Evolutionary conservation across 2,797 vertebrate genomes (phyloP).

Genomic region (Borostomias antarcticus): DNA sequence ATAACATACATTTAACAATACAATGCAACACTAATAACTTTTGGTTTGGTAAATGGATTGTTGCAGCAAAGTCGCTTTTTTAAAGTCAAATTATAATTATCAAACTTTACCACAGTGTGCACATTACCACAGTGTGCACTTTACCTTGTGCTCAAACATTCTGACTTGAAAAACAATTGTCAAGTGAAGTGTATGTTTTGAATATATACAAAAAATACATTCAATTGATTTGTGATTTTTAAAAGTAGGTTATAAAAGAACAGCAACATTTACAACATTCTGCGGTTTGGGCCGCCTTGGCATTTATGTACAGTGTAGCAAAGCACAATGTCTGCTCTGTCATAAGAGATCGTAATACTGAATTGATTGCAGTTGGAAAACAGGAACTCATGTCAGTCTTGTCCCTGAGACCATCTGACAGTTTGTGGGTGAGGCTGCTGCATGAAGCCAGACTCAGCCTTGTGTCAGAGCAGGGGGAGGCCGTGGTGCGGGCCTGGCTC

Average conservation of each 20-base stretch:
- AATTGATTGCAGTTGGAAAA: conserved; percentile 28
- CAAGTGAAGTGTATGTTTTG: neutral
- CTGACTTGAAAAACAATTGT: neutral
- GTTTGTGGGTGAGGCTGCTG: conserved; percentile 26
- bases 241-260: conserved; percentile 21
- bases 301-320: conserved; percentile 17
- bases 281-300: conserved; percentile 41
- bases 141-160: neutral
- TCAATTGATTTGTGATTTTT: conserved; percentile 26
- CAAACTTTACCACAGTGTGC: too few species aligned
- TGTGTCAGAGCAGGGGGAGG: conserved; percentile 65
- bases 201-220: conserved; percentile 25
- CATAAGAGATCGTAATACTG: conserved; percentile 40
- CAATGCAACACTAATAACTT: conserved; percentile 43
- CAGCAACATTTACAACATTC: conserved; percentile 43
- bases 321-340: neutral
- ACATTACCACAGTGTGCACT: conserved; percentile 31
- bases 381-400: conserved; percentile 13
- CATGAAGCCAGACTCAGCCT: conserved; percentile 5
- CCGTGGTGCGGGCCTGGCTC: conserved; percentile 71
- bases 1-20: conserved; percentile 24
- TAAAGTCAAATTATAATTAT: too few species aligned
- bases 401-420: conserved; percentile 32
- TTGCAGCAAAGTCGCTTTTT: neutral
- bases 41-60: neutral